Percentiles rank a stretch among this genome's conserved stretches.
Conservation (phyloP, 1,140 invertebrate species). For the Saccostrea glomerata region DNA sequence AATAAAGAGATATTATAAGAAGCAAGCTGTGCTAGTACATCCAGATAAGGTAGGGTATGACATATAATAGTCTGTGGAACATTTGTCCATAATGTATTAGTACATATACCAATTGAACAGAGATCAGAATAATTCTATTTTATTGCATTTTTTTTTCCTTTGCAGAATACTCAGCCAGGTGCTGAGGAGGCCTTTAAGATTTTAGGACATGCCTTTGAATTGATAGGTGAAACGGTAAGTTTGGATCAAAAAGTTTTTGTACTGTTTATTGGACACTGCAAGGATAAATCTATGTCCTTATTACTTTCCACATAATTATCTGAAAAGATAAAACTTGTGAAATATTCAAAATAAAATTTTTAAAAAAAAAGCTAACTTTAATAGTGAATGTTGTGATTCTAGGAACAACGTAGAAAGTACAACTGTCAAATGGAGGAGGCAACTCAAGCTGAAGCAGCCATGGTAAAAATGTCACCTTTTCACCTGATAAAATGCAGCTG, state of each 20-base stretch:
- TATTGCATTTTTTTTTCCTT: constrained; percentile 36
- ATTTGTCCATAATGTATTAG: background rate
- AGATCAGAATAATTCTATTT: no score
- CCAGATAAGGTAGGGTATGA: constrained; percentile 86
- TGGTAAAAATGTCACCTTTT: constrained; percentile 63
- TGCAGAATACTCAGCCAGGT: constrained; percentile 91
- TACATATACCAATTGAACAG: background rate
- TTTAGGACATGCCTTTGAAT: constrained; percentile 94
- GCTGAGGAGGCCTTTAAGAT: constrained; percentile 98
- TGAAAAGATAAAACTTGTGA: no score
- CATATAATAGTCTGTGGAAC: background rate
- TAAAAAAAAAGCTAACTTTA: no score
- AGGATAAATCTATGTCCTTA: no score
- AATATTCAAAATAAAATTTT: no score
- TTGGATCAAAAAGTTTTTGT: background rate
- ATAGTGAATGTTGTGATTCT: no score
- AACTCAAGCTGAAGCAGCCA: constrained; percentile 71
- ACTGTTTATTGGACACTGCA: no score
- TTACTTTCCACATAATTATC: no score
- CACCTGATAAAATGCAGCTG: constrained; percentile 57
- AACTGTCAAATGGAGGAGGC: constrained; percentile 71
- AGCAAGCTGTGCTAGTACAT: constrained; percentile 95
- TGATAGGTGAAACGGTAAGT: constrained; percentile 92
- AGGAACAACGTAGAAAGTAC: constrained; percentile 72
- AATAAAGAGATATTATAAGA: constrained; percentile 95